Evolutionary conservation across 2,797 vertebrate species (phyloP).

Genomic region (Paedocypris micromegethes): DNA sequence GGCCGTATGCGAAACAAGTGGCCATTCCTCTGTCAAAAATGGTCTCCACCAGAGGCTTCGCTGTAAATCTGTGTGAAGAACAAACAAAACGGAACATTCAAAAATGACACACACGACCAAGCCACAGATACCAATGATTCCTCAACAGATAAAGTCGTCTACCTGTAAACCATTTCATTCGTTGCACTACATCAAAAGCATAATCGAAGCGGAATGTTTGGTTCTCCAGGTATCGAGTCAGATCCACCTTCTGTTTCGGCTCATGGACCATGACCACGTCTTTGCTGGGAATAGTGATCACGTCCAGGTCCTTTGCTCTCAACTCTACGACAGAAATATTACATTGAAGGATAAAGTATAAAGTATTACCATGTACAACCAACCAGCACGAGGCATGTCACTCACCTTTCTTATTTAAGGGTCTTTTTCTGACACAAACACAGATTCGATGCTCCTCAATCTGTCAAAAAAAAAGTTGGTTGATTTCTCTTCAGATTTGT

Average conservation of each 20-base stretch:
- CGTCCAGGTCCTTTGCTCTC: slow-evolving; percentile 89
- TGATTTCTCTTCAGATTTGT: neutral
- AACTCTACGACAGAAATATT: slow-evolving; percentile 72
- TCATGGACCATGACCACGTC: slow-evolving; percentile 99
- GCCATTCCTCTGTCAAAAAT: slow-evolving; percentile 98
- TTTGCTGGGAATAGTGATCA: slow-evolving; percentile 97
- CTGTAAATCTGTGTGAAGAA: slow-evolving; percentile 81
- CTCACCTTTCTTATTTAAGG: slow-evolving; percentile 95
- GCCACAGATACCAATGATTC: too few relatives aligned
- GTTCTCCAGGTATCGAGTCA: slow-evolving; percentile 95
- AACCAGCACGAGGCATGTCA: neutral
- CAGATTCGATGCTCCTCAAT: slow-evolving; percentile 98
- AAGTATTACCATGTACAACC: neutral
- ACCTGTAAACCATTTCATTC: slow-evolving; percentile 99
- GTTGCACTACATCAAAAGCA: slow-evolving; percentile 88
- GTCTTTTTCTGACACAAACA: slow-evolving; percentile 94
- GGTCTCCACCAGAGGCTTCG: slow-evolving; percentile 92
- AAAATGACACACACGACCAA: slow-evolving; percentile 42
- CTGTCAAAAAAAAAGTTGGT: slow-evolving; percentile 55
- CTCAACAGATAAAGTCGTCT: slow-evolving; percentile 9
- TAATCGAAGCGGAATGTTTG: slow-evolving; percentile 99
- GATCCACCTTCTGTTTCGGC: slow-evolving; percentile 96
- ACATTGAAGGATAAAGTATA: neutral
- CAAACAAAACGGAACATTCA: neutral
- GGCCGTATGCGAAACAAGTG: slow-evolving; percentile 95